Evolutionary conservation across 2,888 invertebrate species (phyloP).

Genomic region (Resseliella maxima): DNA sequence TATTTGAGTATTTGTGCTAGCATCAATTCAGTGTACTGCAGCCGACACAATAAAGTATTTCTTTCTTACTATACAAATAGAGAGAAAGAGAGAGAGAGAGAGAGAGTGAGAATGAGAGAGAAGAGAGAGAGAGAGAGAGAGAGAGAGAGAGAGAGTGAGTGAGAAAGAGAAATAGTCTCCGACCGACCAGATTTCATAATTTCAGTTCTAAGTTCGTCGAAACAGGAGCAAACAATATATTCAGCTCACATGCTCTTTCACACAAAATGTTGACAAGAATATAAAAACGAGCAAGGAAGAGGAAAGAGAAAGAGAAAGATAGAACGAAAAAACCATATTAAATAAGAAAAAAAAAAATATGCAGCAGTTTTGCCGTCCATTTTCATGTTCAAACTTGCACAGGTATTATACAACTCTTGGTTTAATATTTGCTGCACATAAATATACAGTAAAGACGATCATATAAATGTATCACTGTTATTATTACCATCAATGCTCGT

Average conservation of each 20-base stretch:
- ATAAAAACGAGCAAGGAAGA: too few relatives aligned
- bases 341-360: conserved; percentile 38
- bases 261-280: neutral
- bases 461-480: conserved; percentile 39
- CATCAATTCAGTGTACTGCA: neutral
- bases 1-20: neutral
- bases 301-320: neutral
- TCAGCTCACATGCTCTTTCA: neutral
- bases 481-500: neutral
- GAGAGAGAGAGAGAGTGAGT: too few relatives aligned
- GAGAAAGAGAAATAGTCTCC: too few relatives aligned
- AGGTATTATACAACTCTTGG: neutral
- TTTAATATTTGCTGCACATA: conserved; percentile 40
- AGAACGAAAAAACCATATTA: neutral
- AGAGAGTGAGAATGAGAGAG: too few relatives aligned
- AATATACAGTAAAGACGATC: conserved; percentile 35
- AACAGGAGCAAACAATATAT: conserved; percentile 13
- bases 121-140: too few relatives aligned
- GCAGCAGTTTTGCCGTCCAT: conserved; percentile 23
- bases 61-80: neutral
- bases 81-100: too few relatives aligned
- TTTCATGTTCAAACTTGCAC: neutral
- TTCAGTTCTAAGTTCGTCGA: too few relatives aligned
- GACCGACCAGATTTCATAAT: too few relatives aligned
- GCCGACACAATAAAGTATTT: neutral